Evolutionary conservation across 2,888 invertebrate genomes (phyloP).

Genomic region (Drosophila koepferae): DNA sequence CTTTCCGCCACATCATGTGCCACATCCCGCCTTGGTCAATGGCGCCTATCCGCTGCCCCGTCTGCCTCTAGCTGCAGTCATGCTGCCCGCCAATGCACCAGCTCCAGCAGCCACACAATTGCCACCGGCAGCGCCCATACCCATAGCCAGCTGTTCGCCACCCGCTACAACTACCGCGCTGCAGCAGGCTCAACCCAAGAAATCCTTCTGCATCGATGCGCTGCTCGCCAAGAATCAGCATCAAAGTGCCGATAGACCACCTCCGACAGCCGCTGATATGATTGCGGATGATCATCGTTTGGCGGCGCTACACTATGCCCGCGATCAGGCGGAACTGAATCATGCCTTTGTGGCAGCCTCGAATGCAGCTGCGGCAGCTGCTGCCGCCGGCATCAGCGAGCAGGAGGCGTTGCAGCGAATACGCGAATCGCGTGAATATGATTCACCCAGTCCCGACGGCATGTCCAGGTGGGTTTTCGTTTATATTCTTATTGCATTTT

Average conservation of each 20-base stretch:
- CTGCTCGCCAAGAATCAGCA: conserved; percentile 89
- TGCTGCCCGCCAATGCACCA: conserved; percentile 63
- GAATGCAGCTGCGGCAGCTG: conserved; percentile 71
- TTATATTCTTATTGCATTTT: not conserved
- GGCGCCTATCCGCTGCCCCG: conserved; percentile 76
- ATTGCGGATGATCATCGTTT: conserved; percentile 75
- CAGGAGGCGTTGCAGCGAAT: conserved; percentile 84
- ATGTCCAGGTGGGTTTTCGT: conserved; percentile 83
- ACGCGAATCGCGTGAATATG: conserved; percentile 84
- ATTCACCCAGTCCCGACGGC: conserved; percentile 85
- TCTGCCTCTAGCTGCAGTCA: conserved; percentile 69
- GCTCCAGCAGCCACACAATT: conserved; percentile 16
- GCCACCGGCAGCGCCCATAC: conserved; percentile 34
- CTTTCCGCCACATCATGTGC: conserved; percentile 64
- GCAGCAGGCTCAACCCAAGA: conserved; percentile 85
- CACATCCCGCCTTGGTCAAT: conserved; percentile 67
- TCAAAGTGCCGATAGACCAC: conserved; percentile 60
- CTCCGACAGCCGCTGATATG: conserved; percentile 26
- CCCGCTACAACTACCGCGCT: conserved; percentile 33
- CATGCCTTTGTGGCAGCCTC: conserved; percentile 74
- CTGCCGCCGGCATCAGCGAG: conserved; percentile 78
- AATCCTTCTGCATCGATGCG: conserved; percentile 96
- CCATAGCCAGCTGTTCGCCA: conserved; percentile 47
- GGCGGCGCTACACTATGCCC: conserved; percentile 75
- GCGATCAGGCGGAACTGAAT: conserved; percentile 74